phyloP scores from a whole-genome alignment of 2,797 vertebrate species.

The Platyrinchus mystaceus region DNA sequence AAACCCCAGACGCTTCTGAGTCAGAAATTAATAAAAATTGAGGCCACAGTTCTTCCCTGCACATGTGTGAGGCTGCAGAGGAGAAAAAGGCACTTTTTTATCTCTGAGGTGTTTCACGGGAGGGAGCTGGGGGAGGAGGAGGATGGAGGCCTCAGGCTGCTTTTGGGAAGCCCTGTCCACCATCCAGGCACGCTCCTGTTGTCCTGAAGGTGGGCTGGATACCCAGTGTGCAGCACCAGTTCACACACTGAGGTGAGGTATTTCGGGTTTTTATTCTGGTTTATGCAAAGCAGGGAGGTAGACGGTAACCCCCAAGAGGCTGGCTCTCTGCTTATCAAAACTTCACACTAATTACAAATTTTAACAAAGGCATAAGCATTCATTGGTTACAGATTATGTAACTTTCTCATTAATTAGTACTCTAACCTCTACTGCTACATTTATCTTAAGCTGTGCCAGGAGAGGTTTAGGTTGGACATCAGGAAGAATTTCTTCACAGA shows the following conservation, averaged over 20 bases:
- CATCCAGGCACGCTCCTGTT: neutral
- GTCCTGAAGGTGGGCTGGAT: neutral
- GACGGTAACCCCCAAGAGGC: neutral
- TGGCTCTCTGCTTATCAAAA: neutral
- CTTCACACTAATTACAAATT: neutral
- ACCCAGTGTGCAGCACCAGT: neutral
- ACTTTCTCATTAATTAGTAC: neutral
- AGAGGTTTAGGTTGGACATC: neutral
- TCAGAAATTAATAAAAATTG: neutral
- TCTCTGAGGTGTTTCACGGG: neutral
- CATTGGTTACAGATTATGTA: neutral
- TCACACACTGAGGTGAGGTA: neutral
- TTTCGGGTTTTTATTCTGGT: neutral
- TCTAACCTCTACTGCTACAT: neutral
- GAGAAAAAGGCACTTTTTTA: neutral
- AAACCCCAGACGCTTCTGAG: neutral
- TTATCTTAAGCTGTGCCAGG: neutral
- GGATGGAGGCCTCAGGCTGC: neutral
- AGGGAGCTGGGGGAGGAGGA: neutral
- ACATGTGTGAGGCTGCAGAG: accelerated
- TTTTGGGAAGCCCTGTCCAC: neutral
- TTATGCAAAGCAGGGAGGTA: neutral
- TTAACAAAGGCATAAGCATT: neutral
- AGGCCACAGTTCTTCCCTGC: neutral
- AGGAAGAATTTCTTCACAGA: neutral